These are phyloP conservation scores for Acanthosepion pharaonis DNA, from an alignment of 2,888 invertebrate species.

Conservation along the genomic window DNA sequence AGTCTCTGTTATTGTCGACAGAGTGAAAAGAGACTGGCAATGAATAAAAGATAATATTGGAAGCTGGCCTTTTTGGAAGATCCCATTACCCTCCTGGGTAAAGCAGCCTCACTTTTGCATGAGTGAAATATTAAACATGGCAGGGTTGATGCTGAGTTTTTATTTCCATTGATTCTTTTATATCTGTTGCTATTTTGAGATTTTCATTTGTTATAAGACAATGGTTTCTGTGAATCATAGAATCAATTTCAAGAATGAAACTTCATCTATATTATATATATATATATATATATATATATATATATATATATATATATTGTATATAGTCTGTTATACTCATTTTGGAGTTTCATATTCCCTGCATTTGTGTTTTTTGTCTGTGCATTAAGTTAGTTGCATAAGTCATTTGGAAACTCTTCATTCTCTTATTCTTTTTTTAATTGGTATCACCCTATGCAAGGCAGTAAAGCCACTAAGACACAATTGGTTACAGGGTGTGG, in stretches of 20 bases:
- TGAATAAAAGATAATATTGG: background rate
- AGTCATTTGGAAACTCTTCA: too few relatives aligned
- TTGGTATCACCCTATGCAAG: too few relatives aligned
- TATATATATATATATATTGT: background rate
- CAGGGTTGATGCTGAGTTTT: background rate
- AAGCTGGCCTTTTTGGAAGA: background rate
- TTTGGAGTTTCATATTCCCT: background rate
- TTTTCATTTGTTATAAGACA: background rate
- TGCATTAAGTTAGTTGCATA: too few relatives aligned
- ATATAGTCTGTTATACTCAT: background rate
- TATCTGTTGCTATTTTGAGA: background rate
- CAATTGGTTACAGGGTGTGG: too few relatives aligned
- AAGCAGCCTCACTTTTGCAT: background rate
- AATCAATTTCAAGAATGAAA: background rate
- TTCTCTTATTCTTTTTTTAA: too few relatives aligned
- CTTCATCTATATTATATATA: background rate
- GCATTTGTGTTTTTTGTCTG: background rate
- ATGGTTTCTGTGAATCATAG: background rate
- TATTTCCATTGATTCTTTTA: background rate
- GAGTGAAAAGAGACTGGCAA: background rate
- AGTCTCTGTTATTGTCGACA: background rate
- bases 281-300: background rate
- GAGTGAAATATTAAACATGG: slow-evolving; percentile 21
- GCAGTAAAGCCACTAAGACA: too few relatives aligned
- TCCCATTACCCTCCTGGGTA: slow-evolving; percentile 1